Evolutionary conservation across 2,113 vertebrate species (phyloP).

Genomic region (Merops nubicus): DNA sequence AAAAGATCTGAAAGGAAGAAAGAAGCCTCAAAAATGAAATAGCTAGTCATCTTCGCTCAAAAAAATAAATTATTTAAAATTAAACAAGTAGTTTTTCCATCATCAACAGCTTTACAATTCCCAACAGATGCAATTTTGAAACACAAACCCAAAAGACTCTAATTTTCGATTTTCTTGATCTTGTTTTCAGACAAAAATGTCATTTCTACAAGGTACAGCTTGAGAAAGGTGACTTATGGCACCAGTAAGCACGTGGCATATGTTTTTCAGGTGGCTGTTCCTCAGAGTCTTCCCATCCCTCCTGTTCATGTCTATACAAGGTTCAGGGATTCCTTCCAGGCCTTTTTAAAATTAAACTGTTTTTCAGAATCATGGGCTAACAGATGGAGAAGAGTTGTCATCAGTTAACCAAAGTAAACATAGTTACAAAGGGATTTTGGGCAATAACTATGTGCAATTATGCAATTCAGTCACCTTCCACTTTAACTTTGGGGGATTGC

Average conservation of each 20-base stretch:
- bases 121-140: background rate
- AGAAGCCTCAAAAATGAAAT: background rate
- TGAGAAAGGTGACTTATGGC: background rate
- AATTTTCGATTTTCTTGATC: background rate
- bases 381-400: slow-evolving; percentile 16
- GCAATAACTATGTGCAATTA: background rate
- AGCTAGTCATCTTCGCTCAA: background rate
- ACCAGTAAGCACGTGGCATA: background rate
- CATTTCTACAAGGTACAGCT: background rate
- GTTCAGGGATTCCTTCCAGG: background rate
- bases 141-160: background rate
- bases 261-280: background rate
- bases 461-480: background rate
- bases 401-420: background rate
- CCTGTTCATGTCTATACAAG: background rate
- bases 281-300: background rate
- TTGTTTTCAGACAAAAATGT: background rate
- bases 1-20: background rate
- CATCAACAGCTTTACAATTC: background rate
- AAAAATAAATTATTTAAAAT: background rate
- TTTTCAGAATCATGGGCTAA: background rate
- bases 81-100: background rate
- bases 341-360: background rate
- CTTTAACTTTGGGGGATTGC: background rate
- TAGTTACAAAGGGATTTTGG: background rate